Conservation (phyloP, 1,140 invertebrate species). For the Pogonognathellus flavescens region DNA sequence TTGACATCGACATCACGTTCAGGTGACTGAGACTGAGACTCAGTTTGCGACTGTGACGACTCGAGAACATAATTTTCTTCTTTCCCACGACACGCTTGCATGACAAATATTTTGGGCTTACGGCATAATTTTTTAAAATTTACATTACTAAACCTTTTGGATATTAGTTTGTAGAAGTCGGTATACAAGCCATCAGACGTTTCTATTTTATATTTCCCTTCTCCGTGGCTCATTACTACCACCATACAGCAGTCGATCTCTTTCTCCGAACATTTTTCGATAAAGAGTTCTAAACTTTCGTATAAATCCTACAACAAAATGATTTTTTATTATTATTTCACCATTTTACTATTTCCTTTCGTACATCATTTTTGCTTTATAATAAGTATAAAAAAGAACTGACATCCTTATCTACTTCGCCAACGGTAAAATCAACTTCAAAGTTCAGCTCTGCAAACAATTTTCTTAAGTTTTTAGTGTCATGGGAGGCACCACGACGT, state of each 20-base stretch:
- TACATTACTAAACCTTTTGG: background rate
- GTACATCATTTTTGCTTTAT: no score
- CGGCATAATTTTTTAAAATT: background rate
- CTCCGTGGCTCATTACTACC: background rate
- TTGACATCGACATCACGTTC: background rate
- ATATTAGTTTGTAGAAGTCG: background rate
- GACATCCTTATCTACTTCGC: background rate
- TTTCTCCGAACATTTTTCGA: background rate
- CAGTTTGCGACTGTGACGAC: background rate
- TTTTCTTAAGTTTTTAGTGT: background rate
- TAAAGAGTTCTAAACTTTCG: background rate
- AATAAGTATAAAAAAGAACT: background rate
- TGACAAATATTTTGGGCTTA: background rate
- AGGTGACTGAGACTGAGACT: background rate
- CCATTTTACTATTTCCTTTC: no score
- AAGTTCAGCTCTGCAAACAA: background rate
- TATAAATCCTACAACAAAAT: background rate
- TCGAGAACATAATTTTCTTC: background rate
- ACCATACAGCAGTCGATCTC: conserved; percentile 1
- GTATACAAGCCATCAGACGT: background rate
- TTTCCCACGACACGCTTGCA: background rate
- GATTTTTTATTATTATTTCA: no score
- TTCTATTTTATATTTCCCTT: background rate
- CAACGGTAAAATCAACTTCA: background rate
- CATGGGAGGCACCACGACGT: background rate